Conservation (phyloP, 2,888 invertebrate species). For the Deilephila elpenor region DNA sequence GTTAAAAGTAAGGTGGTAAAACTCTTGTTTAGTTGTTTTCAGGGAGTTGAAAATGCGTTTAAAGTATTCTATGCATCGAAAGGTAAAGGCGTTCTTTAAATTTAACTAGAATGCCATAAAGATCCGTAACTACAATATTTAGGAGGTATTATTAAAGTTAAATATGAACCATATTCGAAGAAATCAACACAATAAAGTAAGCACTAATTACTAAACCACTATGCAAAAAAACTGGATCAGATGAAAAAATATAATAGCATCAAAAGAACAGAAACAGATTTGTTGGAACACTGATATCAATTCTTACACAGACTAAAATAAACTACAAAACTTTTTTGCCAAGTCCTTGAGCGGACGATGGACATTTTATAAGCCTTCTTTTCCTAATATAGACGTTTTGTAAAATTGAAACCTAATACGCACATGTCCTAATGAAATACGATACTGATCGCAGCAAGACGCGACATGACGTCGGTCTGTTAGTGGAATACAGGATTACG, state of each 20-base stretch:
- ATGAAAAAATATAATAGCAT: neutral
- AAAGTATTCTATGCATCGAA: no score
- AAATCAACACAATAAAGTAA: neutral
- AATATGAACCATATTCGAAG: no score
- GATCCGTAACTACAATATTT: no score
- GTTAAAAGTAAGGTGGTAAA: no score
- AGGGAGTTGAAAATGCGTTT: no score
- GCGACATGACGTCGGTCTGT: neutral
- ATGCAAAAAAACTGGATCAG: neutral
- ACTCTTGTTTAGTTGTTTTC: no score
- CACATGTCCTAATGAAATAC: neutral
- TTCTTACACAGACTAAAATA: no score
- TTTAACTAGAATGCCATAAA: no score
- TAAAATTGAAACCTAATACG: neutral
- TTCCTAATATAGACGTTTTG: neutral
- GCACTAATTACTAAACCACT: neutral
- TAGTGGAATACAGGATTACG: neutral
- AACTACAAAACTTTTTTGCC: neutral
- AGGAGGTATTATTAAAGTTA: no score
- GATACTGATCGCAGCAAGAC: constrained; percentile 10
- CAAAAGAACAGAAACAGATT: neutral
- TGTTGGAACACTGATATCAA: neutral
- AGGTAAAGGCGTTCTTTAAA: no score
- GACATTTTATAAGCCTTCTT: neutral
- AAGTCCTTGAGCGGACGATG: neutral